Evolutionary conservation across 2,797 vertebrate genomes (phyloP).

Genomic region (Sebastes reedi): DNA sequence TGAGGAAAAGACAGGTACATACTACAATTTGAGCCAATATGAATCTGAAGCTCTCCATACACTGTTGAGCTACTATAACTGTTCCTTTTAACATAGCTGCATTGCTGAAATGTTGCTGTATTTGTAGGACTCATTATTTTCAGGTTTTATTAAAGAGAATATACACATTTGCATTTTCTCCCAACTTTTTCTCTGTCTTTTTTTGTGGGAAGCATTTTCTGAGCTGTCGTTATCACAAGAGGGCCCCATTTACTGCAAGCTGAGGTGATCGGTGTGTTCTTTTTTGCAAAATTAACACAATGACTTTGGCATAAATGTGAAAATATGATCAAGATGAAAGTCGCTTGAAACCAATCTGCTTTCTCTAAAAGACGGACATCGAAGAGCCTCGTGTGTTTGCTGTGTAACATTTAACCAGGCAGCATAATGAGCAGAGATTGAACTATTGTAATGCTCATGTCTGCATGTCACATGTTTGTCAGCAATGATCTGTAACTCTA

Average conservation of each 20-base stretch:
- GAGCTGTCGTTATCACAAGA: not conserved
- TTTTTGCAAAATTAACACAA: not conserved
- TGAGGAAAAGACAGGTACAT: not conserved
- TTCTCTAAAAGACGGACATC: not conserved
- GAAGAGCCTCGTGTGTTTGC: not conserved
- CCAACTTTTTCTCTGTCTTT: not conserved
- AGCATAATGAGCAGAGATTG: not conserved
- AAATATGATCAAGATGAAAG: not conserved
- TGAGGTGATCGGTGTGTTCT: not conserved
- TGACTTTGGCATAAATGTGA: not conserved
- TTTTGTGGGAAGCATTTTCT: not conserved
- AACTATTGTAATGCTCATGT: not conserved
- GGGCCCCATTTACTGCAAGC: not conserved
- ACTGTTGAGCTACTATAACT: not conserved
- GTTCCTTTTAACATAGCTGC: not conserved
- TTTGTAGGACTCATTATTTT: not conserved
- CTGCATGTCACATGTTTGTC: conserved; percentile 37
- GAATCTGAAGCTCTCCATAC: not conserved
- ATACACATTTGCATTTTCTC: not conserved
- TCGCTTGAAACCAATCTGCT: not conserved
- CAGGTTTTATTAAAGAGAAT: not conserved
- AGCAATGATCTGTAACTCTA: conserved; percentile 6
- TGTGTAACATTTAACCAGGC: conserved; percentile 13
- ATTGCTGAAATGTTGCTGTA: not conserved
- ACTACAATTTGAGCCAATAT: not conserved